Percentiles rank a stretch among this genome's conserved stretches.
Conservation (phyloP, 2,113 vertebrate species). For the Etheostoma cragini region DNA sequence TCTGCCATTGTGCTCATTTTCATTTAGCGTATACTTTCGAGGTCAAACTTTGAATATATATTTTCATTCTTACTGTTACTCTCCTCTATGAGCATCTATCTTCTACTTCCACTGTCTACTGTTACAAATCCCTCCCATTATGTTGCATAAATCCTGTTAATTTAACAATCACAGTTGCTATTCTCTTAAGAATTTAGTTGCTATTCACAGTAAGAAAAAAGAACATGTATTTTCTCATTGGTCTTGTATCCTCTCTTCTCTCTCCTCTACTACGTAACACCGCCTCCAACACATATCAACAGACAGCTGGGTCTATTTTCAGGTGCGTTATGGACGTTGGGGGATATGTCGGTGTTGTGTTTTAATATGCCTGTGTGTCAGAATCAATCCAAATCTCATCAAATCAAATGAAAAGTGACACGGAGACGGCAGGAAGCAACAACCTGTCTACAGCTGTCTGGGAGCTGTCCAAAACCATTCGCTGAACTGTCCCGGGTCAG, state of each 20-base stretch:
- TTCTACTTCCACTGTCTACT: not conserved
- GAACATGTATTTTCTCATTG: not conserved
- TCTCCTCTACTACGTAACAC: not conserved
- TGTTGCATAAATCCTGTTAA: not conserved
- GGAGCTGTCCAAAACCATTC: slow-evolving; percentile 36
- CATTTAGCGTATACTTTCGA: not conserved
- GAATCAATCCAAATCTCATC: slow-evolving; percentile 32
- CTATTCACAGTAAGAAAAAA: not conserved
- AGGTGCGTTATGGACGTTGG: slow-evolving; percentile 15
- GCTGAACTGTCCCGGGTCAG: slow-evolving; percentile 16
- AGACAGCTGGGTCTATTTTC: slow-evolving; percentile 5
- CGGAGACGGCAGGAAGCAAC: not conserved
- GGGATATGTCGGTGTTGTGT: slow-evolving; percentile 21
- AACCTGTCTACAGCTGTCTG: slow-evolving; percentile 42
- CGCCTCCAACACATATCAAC: slow-evolving; percentile 6
- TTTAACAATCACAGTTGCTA: not conserved
- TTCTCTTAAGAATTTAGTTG: not conserved
- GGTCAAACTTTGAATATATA: not conserved
- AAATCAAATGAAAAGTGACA: slow-evolving; percentile 1
- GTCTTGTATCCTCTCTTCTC: not conserved
- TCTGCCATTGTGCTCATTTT: not conserved
- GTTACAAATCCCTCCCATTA: no score
- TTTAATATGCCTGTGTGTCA: slow-evolving; percentile 55
- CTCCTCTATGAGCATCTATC: not conserved
- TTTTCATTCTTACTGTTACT: not conserved